A percentile compares a stretch with the other conserved stretches of the same genome.
phyloP scores from a whole-genome alignment of 2,113 vertebrate genomes.

The Larimichthys polyactis region DNA sequence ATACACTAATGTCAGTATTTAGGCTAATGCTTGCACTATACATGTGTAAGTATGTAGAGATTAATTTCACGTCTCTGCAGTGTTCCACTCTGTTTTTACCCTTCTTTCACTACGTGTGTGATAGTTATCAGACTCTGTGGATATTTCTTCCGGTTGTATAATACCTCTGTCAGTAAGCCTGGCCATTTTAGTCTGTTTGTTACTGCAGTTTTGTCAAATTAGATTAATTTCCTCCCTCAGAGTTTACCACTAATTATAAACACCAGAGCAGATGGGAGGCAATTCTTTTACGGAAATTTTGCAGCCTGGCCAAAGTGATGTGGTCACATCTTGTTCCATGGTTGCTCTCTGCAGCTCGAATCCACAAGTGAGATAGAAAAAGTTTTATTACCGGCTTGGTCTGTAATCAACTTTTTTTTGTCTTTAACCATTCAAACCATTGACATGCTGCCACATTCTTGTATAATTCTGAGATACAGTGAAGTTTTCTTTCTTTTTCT shows the following conservation, averaged over 20 bases:
- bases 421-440: neutral
- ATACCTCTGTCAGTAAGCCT: conserved; percentile 50
- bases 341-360: conserved; percentile 16
- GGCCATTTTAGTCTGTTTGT: conserved; percentile 56
- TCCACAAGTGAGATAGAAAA: neutral
- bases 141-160: conserved; percentile 51
- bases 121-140: conserved; percentile 38
- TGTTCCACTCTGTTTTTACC: conserved; percentile 6
- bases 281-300: conserved; percentile 62
- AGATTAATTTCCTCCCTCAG: conserved; percentile 64
- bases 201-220: conserved; percentile 72
- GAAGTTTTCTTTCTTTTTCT: conserved; percentile 20
- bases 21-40: neutral
- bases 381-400: neutral
- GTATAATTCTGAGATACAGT: neutral
- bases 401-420: neutral
- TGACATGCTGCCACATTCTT: neutral
- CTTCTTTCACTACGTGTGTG: conserved; percentile 12
- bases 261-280: conserved; percentile 72
- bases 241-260: conserved; percentile 78
- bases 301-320: conserved; percentile 49
- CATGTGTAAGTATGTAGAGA: neutral
- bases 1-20: neutral
- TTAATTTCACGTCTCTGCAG: conserved; percentile 6
- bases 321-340: conserved; percentile 56